These are phyloP conservation scores for Tupaia chinensis DNA, from an alignment of 2,113 vertebrate species.

Conservation along the genomic window DNA sequence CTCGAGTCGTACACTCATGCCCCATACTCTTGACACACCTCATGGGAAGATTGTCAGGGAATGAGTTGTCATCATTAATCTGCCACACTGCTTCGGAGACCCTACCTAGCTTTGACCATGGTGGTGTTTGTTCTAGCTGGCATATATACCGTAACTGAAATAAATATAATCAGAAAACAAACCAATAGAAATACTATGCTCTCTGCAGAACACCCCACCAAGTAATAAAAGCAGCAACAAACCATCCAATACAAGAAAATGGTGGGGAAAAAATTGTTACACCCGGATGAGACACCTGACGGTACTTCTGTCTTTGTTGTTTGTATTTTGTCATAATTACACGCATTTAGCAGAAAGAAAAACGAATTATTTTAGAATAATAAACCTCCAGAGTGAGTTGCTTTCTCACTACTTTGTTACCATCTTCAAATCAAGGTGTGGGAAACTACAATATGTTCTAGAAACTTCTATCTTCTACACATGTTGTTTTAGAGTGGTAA, in stretches of 20 bases:
- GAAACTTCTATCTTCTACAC: background rate
- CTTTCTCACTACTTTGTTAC: background rate
- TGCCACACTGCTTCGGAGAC: background rate
- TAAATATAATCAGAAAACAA: background rate
- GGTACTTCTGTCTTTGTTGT: background rate
- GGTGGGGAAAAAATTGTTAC: background rate
- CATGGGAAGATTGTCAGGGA: background rate
- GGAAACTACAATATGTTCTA: background rate
- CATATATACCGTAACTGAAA: background rate
- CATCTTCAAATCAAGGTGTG: background rate
- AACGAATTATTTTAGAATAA: background rate
- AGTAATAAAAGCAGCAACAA: background rate
- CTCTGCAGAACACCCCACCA: background rate
- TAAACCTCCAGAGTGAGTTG: background rate
- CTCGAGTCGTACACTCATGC: too few relatives aligned
- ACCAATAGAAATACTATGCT: background rate
- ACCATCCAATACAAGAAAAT: background rate
- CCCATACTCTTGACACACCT: too few relatives aligned
- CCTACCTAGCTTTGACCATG: background rate
- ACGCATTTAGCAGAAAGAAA: background rate
- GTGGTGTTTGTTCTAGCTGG: background rate
- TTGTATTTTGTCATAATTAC: background rate
- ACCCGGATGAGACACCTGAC: background rate
- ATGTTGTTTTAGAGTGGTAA: background rate
- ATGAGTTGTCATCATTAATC: background rate